Base-by-base conservation (phyloP, 2,113 vertebrate genomes). In the Passer domesticus region DNA sequence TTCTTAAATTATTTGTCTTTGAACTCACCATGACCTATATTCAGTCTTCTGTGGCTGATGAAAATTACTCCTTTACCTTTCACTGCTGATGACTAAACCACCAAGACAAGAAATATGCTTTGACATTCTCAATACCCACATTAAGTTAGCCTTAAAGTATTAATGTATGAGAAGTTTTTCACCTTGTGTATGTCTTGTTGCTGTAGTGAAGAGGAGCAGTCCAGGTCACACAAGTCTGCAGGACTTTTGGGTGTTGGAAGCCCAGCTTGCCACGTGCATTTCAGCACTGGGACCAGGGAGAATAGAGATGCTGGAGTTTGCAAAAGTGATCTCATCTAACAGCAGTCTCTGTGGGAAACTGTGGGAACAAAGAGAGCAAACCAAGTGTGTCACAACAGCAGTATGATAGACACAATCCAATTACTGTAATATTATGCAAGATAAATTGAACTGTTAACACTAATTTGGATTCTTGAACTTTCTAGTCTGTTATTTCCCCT, bases 1-100 rank as follows among this genome's bases (percentile, higher is more conserved):
- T 94, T 96, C 89, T 94, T 94, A 93, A 94, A 96, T 97, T 94
- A 96, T 97, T 96, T 95, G 91, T 91, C 96, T 94, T 96, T 96
- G 92, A 96, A 97, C 96, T 96, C 81, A 89, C 87, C 55, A 3
- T 96, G 95, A 97, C 96, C 92, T 91, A 85, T 82, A 94, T 96
- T 89, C 92, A 85, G 81, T 90, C 91, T 97, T 89, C 89, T 96
- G 94, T 84, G 86, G 69, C 80, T 96, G 93, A 96, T 95, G 93
- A 95, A 96, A 96, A 96, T 96, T 89, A 82, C 70, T 87, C 63
- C 43, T 92, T 83, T 93, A 73, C 83, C 67, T 95, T 94, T 91
- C 83, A 33, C 13, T 91, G 68, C 80, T 92, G 89, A 91, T 89
- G 92, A 94, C 81, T 94, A 63, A 95, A 80, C 62, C 67, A 87